phyloP scores from a whole-genome alignment of 2,797 vertebrate species.

The Cossypha caffra region DNA sequence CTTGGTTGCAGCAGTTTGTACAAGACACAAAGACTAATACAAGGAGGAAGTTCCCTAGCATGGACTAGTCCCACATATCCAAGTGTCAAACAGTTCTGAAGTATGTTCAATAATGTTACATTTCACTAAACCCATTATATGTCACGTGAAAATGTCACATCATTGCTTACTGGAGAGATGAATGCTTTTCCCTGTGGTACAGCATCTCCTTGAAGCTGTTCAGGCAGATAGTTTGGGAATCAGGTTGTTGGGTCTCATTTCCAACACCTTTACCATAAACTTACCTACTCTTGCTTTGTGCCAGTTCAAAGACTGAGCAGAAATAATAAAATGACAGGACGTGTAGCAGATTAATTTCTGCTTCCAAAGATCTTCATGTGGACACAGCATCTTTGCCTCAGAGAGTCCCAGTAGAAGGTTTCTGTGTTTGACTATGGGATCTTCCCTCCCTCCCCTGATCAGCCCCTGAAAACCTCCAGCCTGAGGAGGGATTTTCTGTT shows the following conservation, averaged over 20 bases:
- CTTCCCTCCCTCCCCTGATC: rapidly evolving
- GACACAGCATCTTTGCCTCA: background rate
- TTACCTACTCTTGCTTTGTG: too few relatives aligned
- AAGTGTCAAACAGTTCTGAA: background rate
- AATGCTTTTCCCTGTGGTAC: too few relatives aligned
- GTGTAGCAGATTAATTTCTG: background rate
- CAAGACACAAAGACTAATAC: background rate
- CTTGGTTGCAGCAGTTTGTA: background rate
- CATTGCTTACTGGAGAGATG: too few relatives aligned
- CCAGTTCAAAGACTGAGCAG: background rate
- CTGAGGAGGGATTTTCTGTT: background rate
- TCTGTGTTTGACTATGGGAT: background rate
- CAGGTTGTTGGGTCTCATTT: too few relatives aligned
- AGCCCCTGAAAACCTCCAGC: background rate
- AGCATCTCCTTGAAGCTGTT: too few relatives aligned
- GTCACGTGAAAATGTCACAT: too few relatives aligned
- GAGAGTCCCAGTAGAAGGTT: background rate
- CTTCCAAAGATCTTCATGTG: background rate
- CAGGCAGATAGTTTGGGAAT: too few relatives aligned
- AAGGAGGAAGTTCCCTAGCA: background rate
- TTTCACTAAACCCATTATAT: too few relatives aligned
- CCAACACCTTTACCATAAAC: too few relatives aligned
- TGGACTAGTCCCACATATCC: background rate
- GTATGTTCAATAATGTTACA: too few relatives aligned
- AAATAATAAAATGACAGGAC: background rate